A percentile compares a stretch with the other conserved stretches of the same genome.
Conservation (phyloP, 1,140 invertebrate species). For the Drosophila nannoptera region DNA sequence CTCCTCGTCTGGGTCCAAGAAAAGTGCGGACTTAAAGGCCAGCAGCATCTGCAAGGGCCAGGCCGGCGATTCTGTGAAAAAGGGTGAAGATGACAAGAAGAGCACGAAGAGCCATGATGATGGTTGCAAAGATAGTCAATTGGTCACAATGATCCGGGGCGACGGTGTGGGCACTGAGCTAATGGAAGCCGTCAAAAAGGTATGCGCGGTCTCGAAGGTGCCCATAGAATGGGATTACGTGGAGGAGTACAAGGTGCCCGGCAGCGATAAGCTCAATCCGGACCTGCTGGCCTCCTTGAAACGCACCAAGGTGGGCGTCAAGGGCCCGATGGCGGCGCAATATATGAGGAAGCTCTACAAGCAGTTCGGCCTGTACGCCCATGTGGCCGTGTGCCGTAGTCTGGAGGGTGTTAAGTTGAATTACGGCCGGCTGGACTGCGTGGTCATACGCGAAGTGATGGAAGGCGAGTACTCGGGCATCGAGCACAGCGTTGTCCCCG, state of each 20-base stretch:
- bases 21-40: neutral
- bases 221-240: constrained; percentile 51
- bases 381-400: constrained; percentile 34
- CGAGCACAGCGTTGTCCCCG: constrained; percentile 58
- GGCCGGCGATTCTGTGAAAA: neutral
- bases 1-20: constrained; percentile 8
- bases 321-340: constrained; percentile 31
- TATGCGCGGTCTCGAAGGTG: constrained; percentile 28
- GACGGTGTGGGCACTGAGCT: constrained; percentile 58
- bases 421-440: constrained; percentile 41
- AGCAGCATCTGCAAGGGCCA: constrained; percentile 8
- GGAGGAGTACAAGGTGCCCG: neutral
- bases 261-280: constrained; percentile 1
- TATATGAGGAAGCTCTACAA: constrained; percentile 43
- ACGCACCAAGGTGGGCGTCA: constrained; percentile 48
- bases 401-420: constrained; percentile 38
- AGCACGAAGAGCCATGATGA: neutral
- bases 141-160: constrained; percentile 49
- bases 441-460: constrained; percentile 56
- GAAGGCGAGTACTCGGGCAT: constrained; percentile 68
- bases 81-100: neutral
- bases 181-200: constrained; percentile 29
- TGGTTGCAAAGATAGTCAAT: neutral
- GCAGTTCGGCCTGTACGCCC: constrained; percentile 49
- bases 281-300: constrained; percentile 35